A percentile compares a stretch with the other conserved stretches of the same genome.
Evolutionary conservation across 2,113 vertebrate species (phyloP).

Genomic region (Thymallus thymallus): DNA sequence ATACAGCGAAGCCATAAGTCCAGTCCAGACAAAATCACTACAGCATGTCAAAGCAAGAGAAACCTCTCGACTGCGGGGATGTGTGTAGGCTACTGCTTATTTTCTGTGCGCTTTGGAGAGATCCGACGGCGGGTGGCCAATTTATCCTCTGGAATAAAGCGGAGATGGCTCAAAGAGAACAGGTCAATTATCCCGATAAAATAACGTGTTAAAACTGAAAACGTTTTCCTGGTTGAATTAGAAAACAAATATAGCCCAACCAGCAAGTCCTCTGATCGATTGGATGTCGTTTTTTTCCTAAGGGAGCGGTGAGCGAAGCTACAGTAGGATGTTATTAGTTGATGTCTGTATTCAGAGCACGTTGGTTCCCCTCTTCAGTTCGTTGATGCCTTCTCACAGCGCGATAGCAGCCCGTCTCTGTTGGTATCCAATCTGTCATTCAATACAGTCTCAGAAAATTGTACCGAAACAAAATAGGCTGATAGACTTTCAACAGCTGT

Average conservation of each 20-base stretch:
- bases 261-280: slow-evolving; percentile 26
- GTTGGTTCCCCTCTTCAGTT: slow-evolving; percentile 70
- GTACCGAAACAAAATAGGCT: slow-evolving; percentile 24
- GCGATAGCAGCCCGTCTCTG: slow-evolving; percentile 38
- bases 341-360: slow-evolving; percentile 82
- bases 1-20: slow-evolving; percentile 93
- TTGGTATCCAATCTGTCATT: slow-evolving; percentile 49
- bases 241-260: slow-evolving; percentile 20
- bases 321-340: slow-evolving; percentile 62
- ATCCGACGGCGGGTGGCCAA: slow-evolving; percentile 44
- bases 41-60: slow-evolving; percentile 56
- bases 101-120: slow-evolving; percentile 43
- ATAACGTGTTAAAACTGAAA: slow-evolving; percentile 24
- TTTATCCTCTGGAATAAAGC: slow-evolving; percentile 33
- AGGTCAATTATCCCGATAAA: slow-evolving; percentile 23
- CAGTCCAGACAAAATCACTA: slow-evolving; percentile 52
- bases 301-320: slow-evolving; percentile 28
- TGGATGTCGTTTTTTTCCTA: slow-evolving; percentile 47
- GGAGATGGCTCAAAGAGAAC: slow-evolving; percentile 11
- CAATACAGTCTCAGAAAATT: slow-evolving; percentile 37
- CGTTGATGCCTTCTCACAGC: slow-evolving; percentile 52
- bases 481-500: slow-evolving; percentile 41
- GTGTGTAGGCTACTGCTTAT: not conserved
- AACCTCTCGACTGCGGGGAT: slow-evolving; percentile 4
- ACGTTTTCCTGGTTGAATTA: slow-evolving; percentile 21